A percentile compares a stretch with the other conserved stretches of the same genome.
Evolutionary conservation across 2,797 vertebrate genomes (phyloP).

Genomic region (Sorex maritimensis): DNA sequence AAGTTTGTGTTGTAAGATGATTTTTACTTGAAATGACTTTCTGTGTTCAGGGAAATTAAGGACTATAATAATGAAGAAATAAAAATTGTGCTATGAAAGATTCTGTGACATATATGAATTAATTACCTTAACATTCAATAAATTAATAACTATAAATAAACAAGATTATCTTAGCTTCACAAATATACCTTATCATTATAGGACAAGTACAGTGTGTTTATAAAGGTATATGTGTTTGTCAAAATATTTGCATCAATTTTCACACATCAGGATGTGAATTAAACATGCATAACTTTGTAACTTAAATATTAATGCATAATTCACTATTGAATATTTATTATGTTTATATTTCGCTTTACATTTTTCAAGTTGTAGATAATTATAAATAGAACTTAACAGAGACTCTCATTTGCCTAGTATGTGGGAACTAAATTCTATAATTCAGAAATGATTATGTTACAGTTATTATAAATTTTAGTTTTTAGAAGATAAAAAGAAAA

Average conservation of each 20-base stretch:
- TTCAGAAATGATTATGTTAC: background rate
- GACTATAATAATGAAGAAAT: background rate
- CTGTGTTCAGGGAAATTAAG: background rate
- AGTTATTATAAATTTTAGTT: background rate
- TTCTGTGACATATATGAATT: background rate
- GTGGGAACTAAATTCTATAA: background rate
- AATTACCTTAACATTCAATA: background rate
- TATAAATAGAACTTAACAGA: background rate
- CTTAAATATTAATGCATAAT: background rate
- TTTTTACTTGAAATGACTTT: background rate
- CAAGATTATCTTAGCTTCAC: background rate
- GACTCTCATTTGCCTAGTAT: background rate
- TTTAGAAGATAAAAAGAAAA: background rate
- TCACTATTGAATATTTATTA: background rate
- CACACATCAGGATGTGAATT: background rate
- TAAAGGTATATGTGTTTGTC: background rate
- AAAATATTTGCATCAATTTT: background rate
- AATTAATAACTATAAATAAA: background rate
- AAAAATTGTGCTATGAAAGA: background rate
- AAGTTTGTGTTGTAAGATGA: background rate
- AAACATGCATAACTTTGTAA: background rate
- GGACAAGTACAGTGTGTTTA: background rate
- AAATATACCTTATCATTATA: background rate
- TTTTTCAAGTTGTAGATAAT: background rate
- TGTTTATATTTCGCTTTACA: background rate